These are phyloP conservation scores for Triplophysa bombifrons DNA, from an alignment of 2,797 vertebrate genomes.

Conservation along the genomic window DNA sequence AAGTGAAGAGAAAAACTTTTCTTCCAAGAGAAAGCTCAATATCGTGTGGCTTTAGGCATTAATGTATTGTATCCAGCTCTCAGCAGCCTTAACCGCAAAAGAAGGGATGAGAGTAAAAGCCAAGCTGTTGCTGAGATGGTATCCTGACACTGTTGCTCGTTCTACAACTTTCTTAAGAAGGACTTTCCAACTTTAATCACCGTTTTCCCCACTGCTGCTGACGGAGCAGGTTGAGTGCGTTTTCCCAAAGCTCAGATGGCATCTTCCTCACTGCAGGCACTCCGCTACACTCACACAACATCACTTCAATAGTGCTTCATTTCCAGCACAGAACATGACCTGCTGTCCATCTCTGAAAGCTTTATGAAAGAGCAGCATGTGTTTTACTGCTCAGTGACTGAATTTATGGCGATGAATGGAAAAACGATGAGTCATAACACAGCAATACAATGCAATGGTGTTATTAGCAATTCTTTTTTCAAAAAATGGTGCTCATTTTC, in stretches of 20 bases:
- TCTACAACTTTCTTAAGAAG: slow-evolving; percentile 14
- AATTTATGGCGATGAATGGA: slow-evolving; percentile 6
- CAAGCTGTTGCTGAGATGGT: neutral
- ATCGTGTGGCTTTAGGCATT: neutral
- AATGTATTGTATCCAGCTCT: neutral
- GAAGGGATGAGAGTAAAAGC: neutral
- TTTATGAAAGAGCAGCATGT: neutral
- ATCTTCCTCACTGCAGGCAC: slow-evolving; percentile 21
- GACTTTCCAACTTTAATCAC: slow-evolving; percentile 35
- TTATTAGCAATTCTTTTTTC: slow-evolving; percentile 62
- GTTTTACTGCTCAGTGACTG: neutral
- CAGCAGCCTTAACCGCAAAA: neutral
- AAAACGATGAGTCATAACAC: slow-evolving; percentile 12
- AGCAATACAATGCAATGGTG: slow-evolving; percentile 45
- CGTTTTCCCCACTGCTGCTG: slow-evolving; percentile 10
- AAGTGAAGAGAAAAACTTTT: neutral
- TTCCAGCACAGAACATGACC: slow-evolving; percentile 27
- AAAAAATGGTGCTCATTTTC: slow-evolving; percentile 32
- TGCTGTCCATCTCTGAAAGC: slow-evolving; percentile 1
- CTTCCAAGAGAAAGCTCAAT: neutral
- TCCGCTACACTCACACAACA: slow-evolving; percentile 22
- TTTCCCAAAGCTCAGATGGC: slow-evolving; percentile 1
- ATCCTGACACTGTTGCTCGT: neutral
- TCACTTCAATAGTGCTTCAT: slow-evolving; percentile 10
- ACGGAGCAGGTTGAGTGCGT: slow-evolving; percentile 35